Conservation (phyloP, 2,113 vertebrate species). For the Dipodomys ordii region DNA sequence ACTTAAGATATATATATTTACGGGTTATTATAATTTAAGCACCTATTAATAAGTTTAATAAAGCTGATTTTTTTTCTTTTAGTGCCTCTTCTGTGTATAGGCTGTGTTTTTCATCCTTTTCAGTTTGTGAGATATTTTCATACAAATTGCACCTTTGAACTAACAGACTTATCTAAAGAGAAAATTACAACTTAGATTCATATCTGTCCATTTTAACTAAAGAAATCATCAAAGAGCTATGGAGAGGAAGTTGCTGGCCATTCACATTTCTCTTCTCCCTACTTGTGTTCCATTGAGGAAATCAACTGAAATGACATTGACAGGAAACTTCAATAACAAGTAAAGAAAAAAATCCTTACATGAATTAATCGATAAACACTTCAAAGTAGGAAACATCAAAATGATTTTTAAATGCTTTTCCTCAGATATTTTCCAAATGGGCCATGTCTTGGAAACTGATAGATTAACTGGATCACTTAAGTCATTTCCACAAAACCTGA, state of each 20-base stretch:
- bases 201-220: not conserved
- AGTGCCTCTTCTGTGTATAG: not conserved
- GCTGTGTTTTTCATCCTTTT: not conserved
- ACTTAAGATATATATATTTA: not conserved
- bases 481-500: not conserved
- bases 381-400: constrained; percentile 8
- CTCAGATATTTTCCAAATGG: constrained; percentile 8
- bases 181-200: not conserved
- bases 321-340: not conserved
- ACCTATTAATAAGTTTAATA: not conserved
- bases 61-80: not conserved
- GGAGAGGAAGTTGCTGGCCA: not conserved
- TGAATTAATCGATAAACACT: constrained; percentile 4
- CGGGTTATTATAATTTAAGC: not conserved
- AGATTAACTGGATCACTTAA: constrained; percentile 18
- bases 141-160: not conserved
- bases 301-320: not conserved
- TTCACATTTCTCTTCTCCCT: not conserved
- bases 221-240: not conserved
- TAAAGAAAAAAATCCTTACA: not conserved
- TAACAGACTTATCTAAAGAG: not conserved
- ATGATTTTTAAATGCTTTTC: constrained; percentile 28
- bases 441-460: not conserved
- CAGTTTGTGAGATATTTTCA: not conserved
- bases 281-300: not conserved